Percentiles rank a stretch among this genome's conserved stretches.
Evolutionary conservation across 2,888 invertebrate genomes (phyloP).

Genomic region (Heliconius erato): DNA sequence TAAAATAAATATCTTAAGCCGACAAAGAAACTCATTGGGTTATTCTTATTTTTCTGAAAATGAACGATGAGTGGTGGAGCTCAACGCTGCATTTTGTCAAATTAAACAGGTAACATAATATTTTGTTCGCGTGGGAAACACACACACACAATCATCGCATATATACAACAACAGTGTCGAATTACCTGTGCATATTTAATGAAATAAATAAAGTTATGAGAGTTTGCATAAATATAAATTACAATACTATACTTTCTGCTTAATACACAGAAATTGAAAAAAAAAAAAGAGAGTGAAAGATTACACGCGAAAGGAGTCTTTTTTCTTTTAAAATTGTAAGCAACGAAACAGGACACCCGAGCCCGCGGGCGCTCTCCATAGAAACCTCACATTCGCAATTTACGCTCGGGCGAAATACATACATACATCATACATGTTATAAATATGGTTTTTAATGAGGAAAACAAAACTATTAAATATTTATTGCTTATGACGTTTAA

Average conservation of each 20-base stretch:
- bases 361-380: slow-evolving; percentile 10
- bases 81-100: no score
- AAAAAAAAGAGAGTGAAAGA: neutral
- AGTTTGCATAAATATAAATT: neutral
- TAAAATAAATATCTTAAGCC: neutral
- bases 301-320: slow-evolving; percentile 10
- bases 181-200: neutral
- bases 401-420: neutral
- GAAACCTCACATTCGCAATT: slow-evolving; percentile 21
- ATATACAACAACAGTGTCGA: neutral
- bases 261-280: neutral
- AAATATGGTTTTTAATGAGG: slow-evolving; percentile 2
- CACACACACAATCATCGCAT: no score
- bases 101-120: no score
- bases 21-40: neutral
- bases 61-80: no score
- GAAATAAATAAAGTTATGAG: neutral
- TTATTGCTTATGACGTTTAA: neutral
- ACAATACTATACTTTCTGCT: neutral
- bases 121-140: no score
- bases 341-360: slow-evolving; percentile 22
- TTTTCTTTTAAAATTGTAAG: slow-evolving; percentile 10
- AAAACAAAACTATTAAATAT: slow-evolving; percentile 12
- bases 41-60: neutral
- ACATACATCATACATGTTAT: neutral